A percentile compares a stretch with the other conserved stretches of the same genome.
Conservation (phyloP, 2,888 invertebrate species). For the Polydrusus cervinus region DNA sequence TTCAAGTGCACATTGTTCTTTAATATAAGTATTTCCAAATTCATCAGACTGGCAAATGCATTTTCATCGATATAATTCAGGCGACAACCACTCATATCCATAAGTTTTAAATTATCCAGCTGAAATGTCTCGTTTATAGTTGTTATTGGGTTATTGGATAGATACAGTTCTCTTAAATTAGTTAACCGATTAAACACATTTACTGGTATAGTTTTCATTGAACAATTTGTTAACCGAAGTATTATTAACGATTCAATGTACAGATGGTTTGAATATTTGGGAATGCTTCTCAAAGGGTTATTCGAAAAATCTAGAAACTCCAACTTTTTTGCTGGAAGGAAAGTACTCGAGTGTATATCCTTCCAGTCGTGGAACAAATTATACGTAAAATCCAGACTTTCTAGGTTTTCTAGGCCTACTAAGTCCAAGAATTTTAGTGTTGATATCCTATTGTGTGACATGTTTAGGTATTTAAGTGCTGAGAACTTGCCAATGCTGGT, state of each 20-base stretch:
- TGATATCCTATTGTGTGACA: conserved; percentile 69
- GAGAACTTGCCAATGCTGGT: conserved; percentile 71
- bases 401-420: conserved; percentile 73
- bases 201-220: conserved; percentile 74
- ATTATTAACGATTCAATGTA: conserved; percentile 75
- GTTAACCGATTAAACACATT: conserved; percentile 73
- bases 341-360: conserved; percentile 74
- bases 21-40: conserved; percentile 76
- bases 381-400: conserved; percentile 76
- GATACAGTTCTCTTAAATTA: conserved; percentile 73
- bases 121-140: conserved; percentile 58
- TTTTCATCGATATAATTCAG: conserved; percentile 73
- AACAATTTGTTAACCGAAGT: conserved; percentile 77
- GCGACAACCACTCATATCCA: conserved; percentile 77
- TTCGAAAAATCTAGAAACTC: conserved; percentile 77
- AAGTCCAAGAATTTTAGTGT: conserved; percentile 59
- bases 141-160: conserved; percentile 69
- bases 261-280: conserved; percentile 68
- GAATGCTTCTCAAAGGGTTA: conserved; percentile 74
- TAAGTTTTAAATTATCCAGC: conserved; percentile 65
- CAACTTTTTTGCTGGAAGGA: conserved; percentile 73
- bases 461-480: conserved; percentile 74
- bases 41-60: conserved; percentile 75
- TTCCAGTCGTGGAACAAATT: conserved; percentile 78
- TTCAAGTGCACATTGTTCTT: conserved; percentile 77